A percentile compares a stretch with the other conserved stretches of the same genome.
Evolutionary conservation across 2,888 invertebrate genomes (phyloP).

Genomic region (Drosophila birchii): DNA sequence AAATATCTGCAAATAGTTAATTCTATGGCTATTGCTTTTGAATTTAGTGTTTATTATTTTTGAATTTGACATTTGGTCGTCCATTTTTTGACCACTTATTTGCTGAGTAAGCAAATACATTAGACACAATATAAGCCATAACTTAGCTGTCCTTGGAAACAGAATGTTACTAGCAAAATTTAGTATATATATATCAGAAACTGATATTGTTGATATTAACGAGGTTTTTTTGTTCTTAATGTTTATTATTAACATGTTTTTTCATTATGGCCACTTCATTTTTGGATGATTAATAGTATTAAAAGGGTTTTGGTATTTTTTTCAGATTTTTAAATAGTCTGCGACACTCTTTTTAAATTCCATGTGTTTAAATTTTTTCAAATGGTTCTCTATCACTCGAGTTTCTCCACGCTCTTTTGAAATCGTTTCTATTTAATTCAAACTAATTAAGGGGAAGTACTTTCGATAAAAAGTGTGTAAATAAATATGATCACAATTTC

Average conservation of each 20-base stretch:
- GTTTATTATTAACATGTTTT: constrained; percentile 54
- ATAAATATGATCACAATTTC: constrained; percentile 43
- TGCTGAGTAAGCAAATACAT: constrained; percentile 52
- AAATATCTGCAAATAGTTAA: constrained; percentile 1
- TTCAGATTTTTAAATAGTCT: constrained; percentile 7
- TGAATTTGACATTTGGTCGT: constrained; percentile 22
- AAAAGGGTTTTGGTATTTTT: constrained; percentile 10
- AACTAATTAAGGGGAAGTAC: background rate
- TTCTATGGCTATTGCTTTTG: background rate
- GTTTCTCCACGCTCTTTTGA: background rate
- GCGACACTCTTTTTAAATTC: constrained; percentile 7
- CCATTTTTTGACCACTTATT: constrained; percentile 40
- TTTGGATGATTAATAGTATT: constrained; percentile 23
- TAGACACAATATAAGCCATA: constrained; percentile 55
- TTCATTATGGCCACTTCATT: constrained; percentile 57
- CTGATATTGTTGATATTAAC: background rate
- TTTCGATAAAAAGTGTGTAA: constrained; percentile 26
- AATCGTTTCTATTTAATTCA: background rate
- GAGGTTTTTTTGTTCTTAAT: background rate
- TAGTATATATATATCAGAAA: background rate
- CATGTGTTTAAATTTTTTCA: background rate
- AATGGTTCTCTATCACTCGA: constrained; percentile 2
- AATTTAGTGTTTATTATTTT: constrained; percentile 4
- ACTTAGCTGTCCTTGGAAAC: constrained; percentile 16
- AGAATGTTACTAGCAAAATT: constrained; percentile 3